A percentile compares a stretch with the other conserved stretches of the same genome.
Conservation (phyloP, 2,797 vertebrate genomes). For the Pangasius sanitwongsei region DNA sequence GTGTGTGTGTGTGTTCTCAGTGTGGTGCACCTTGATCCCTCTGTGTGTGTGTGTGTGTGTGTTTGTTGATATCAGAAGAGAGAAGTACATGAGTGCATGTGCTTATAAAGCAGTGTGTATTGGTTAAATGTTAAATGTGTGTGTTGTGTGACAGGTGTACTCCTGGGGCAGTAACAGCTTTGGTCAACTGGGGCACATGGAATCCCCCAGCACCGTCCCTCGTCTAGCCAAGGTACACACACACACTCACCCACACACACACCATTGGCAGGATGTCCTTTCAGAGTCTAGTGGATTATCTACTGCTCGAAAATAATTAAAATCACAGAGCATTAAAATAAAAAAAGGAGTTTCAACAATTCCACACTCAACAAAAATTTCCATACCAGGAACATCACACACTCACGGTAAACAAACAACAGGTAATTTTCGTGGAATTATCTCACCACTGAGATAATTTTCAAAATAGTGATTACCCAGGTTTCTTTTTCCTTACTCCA, state of each 20-base stretch:
- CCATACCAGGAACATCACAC: not conserved
- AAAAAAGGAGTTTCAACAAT: not conserved
- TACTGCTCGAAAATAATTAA: not conserved
- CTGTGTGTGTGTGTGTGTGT: conserved; percentile 78
- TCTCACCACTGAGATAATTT: too few species aligned
- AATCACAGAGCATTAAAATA: not conserved
- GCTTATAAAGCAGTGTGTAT: not conserved
- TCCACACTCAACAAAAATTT: not conserved
- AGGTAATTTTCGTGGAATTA: too few species aligned
- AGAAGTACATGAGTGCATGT: not conserved
- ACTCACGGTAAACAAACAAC: too few species aligned
- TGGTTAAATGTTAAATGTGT: conserved; percentile 11
- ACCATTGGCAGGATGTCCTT: not conserved
- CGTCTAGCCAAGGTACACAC: conserved; percentile 85
- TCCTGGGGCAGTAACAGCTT: conserved; percentile 92
- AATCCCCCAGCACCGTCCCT: conserved; percentile 87
- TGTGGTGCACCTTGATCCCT: not conserved
- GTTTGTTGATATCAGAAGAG: not conserved
- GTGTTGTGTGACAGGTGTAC: conserved; percentile 80
- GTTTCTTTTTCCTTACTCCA: too few species aligned
- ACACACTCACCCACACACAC: not conserved
- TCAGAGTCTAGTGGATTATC: not conserved
- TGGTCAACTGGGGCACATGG: conserved; percentile 91
- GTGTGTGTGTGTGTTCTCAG: conserved; percentile 71
- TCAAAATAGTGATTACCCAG: too few species aligned